A percentile compares a stretch with the other conserved stretches of the same genome.
These are phyloP conservation scores for Potamilus streckersoni DNA, from an alignment of 1,140 invertebrate species.

Conservation along the genomic window DNA sequence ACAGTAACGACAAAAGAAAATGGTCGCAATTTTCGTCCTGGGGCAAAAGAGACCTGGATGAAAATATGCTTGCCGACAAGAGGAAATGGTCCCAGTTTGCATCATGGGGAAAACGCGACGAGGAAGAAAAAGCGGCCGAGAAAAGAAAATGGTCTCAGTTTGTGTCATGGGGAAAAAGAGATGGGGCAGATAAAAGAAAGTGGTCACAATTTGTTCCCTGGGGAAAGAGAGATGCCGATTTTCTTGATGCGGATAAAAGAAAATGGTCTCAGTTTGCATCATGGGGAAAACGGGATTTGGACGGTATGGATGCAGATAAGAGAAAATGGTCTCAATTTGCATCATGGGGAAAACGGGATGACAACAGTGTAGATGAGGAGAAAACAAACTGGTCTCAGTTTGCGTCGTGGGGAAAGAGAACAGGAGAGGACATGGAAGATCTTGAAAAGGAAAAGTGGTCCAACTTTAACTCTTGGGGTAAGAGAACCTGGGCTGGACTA, in stretches of 20 bases:
- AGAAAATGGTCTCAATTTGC: slow-evolving; percentile 23
- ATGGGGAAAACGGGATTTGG: slow-evolving; percentile 16
- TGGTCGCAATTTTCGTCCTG: slow-evolving; percentile 11
- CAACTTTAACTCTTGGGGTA: slow-evolving; percentile 7
- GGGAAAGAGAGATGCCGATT: slow-evolving; percentile 11
- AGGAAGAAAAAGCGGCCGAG: neutral
- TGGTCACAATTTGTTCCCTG: slow-evolving; percentile 18
- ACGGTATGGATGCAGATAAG: slow-evolving; percentile 11
- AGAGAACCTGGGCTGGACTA: slow-evolving; percentile 23
- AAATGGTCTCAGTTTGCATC: slow-evolving; percentile 4
- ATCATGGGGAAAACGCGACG: slow-evolving; percentile 21
- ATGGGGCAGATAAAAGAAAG: slow-evolving; percentile 5
- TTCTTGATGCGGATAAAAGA: slow-evolving; percentile 4
- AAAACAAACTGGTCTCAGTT: slow-evolving; percentile 26
- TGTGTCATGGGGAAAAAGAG: slow-evolving; percentile 15
- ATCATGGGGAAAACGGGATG: slow-evolving; percentile 20
- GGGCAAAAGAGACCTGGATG: slow-evolving; percentile 10
- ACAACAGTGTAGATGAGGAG: neutral
- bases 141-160: slow-evolving; percentile 1
- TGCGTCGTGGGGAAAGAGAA: slow-evolving; percentile 24
- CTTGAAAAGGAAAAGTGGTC: neutral
- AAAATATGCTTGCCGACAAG: neutral
- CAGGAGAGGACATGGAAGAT: neutral
- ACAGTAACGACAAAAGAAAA: neutral
- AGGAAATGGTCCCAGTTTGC: slow-evolving; percentile 17